phyloP scores from a whole-genome alignment of 1,140 invertebrate genomes.

The Drosophila bifasciata region DNA sequence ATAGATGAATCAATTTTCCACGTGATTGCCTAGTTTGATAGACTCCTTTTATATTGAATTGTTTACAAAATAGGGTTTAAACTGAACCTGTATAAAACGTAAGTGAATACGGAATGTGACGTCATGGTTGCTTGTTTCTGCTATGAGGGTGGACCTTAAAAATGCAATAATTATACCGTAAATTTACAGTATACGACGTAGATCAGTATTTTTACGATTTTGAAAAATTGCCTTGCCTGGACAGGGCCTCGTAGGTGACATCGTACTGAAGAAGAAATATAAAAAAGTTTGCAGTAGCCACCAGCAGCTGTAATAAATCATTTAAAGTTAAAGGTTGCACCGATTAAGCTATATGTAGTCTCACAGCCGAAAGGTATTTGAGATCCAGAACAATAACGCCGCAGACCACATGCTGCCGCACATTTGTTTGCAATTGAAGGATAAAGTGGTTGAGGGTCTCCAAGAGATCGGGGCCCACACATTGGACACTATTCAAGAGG shows the following conservation, averaged over 20 bases:
- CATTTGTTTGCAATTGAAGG: slow-evolving; percentile 41
- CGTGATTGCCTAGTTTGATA: too few relatives aligned
- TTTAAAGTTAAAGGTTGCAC: background rate
- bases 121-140: too few relatives aligned
- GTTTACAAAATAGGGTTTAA: too few relatives aligned
- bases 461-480: slow-evolving; percentile 19
- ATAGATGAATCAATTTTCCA: too few relatives aligned
- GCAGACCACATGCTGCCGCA: slow-evolving; percentile 51
- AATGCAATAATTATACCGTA: too few relatives aligned
- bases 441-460: slow-evolving; percentile 56
- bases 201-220: too few relatives aligned
- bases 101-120: too few relatives aligned
- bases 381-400: slow-evolving; percentile 50
- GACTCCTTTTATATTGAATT: too few relatives aligned
- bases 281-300: slow-evolving; percentile 63
- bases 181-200: too few relatives aligned
- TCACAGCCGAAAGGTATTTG: slow-evolving; percentile 59
- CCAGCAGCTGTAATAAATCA: slow-evolving; percentile 44
- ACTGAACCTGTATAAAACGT: too few relatives aligned
- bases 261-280: slow-evolving; percentile 79
- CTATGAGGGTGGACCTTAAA: too few relatives aligned
- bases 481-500: slow-evolving; percentile 9
- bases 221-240: slow-evolving; percentile 3
- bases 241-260: slow-evolving; percentile 69
- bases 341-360: background rate